Base-by-base conservation (phyloP, 2,797 vertebrate species). In the Carcharodon carcharias region DNA sequence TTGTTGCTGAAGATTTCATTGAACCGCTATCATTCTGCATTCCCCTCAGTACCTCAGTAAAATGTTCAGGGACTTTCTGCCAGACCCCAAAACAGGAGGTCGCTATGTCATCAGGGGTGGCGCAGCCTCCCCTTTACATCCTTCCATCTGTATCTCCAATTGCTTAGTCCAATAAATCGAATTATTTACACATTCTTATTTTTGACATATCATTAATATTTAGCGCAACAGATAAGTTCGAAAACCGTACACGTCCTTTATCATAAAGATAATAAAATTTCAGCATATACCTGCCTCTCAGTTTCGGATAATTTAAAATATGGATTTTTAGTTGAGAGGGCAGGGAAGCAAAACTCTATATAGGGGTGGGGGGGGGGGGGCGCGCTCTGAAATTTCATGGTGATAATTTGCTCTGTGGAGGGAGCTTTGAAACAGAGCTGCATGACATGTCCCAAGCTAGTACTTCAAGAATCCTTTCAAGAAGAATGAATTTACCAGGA, bases 341-440 rank as follows among this genome's bases (percentile, higher is more conserved):
- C 88, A 91, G 88, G 28, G 28, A 16, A 91, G 9, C 4, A 54
- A 58, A 91, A 61, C 23, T 69, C 21, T 6, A 4, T 89, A 4
- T 87, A 12, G 28, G 87, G 1, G 3, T 5, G 31, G 12, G 1
- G 11, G n/a, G n/a, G n/a, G n/a, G n/a, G n/a, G 12, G 11, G 28
- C 4, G 1, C 4, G 21, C 8, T 11, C 4, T 56, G 1, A 63
- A 1, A 1, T 4, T 23, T 23, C 45, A 3, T 14, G n/a, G 31
- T 92, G 35, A 58, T 14, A 82, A 18, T 82, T n/a, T 58, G 26
- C 87, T 89, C 2, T 58, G 31, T 28, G 45, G 45, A 87, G 40
- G 45, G 45, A 87, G 40, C 45, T 87, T 50, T 40, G 85, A 1
- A 3, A 50, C 45, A 50, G 0, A 50, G 45, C 45, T 50, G 45